Evolutionary conservation across 2,888 invertebrate genomes (phyloP).

Genomic region (Dendrolimus houi): DNA sequence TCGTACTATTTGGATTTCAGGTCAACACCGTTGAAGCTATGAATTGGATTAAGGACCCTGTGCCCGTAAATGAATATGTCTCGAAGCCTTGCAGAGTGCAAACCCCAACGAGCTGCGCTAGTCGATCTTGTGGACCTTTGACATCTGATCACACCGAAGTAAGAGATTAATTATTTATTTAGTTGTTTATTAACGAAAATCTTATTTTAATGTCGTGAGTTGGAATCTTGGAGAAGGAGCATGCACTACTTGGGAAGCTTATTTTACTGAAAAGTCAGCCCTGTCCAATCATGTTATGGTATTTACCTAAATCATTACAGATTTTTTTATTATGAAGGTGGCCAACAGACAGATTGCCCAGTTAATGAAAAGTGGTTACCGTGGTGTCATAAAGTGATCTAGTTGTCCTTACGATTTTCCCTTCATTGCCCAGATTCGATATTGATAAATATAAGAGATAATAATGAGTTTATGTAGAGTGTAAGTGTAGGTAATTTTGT

Average conservation of each 20-base stretch:
- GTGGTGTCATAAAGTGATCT: too few species aligned
- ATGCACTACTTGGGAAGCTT: too few species aligned
- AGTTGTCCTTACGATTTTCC: too few species aligned
- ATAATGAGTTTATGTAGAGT: too few species aligned
- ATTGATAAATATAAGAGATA: too few species aligned
- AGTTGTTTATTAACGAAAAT: neutral
- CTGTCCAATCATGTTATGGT: neutral
- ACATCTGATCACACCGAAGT: constrained; percentile 26
- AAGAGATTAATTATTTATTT: constrained; percentile 5
- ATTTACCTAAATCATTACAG: neutral
- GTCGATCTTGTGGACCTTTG: constrained; percentile 23
- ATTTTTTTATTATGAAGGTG: neutral
- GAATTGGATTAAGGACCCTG: constrained; percentile 75
- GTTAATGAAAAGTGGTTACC: too few species aligned
- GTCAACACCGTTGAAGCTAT: constrained; percentile 63
- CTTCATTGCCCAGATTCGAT: too few species aligned
- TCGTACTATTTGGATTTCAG: constrained; percentile 21
- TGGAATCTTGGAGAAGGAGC: too few species aligned
- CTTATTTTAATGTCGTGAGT: neutral
- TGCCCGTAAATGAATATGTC: constrained; percentile 48
- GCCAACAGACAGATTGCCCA: too few species aligned
- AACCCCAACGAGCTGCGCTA: constrained; percentile 19
- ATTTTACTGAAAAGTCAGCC: too few species aligned
- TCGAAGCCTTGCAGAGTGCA: constrained; percentile 23
- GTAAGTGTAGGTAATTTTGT: too few species aligned